These are phyloP conservation scores for Caligus rogercresseyi DNA, from an alignment of 1,140 invertebrate genomes.

Conservation along the genomic window DNA sequence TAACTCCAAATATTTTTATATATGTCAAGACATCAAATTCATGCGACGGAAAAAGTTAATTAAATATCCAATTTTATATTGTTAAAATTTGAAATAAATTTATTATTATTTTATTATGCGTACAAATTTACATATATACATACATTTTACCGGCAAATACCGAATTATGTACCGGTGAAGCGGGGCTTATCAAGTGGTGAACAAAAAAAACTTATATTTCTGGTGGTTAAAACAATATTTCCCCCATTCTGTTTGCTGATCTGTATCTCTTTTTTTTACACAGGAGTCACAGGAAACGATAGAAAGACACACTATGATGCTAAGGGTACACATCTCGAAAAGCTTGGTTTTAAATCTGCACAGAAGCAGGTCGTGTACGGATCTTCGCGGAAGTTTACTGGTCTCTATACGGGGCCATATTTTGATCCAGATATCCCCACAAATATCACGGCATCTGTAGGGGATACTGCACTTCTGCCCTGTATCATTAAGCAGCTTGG, in stretches of 20 bases:
- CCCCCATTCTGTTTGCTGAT: neutral
- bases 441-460: constrained; percentile 23
- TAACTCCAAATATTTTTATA: no score
- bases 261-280: neutral
- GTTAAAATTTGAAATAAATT: no score
- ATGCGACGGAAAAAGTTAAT: no score
- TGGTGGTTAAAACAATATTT: no score
- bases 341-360: neutral
- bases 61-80: no score
- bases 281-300: neutral
- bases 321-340: neutral
- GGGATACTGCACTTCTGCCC: constrained; percentile 22
- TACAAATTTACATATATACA: no score
- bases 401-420: constrained; percentile 24
- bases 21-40: no score
- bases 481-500: constrained; percentile 23
- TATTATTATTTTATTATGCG: no score
- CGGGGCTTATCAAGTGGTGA: no score
- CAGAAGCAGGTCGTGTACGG: neutral
- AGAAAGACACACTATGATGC: neutral
- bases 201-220: no score
- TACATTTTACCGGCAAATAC: no score
- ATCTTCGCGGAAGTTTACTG: constrained; percentile 20
- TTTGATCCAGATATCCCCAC: constrained; percentile 23
- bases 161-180: no score